A percentile compares a stretch with the other conserved stretches of the same genome.
Conservation (phyloP, 2,797 vertebrate genomes). For the Botia kubotai region DNA sequence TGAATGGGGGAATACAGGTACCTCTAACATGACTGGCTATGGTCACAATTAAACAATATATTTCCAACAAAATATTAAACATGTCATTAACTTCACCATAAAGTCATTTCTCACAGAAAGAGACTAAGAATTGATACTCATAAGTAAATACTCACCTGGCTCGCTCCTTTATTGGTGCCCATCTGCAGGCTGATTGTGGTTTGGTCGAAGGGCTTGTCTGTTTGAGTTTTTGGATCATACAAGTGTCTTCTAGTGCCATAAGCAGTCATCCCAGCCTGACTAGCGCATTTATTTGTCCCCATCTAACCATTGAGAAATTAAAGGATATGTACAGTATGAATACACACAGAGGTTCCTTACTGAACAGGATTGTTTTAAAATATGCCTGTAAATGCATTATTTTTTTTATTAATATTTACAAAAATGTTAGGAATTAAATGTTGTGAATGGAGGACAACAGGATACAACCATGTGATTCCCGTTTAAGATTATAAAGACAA, state of each 20-base stretch:
- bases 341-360: not conserved
- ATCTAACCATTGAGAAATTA: slow-evolving; percentile 71
- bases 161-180: slow-evolving; percentile 90
- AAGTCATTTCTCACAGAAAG: not conserved
- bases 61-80: too few relatives aligned
- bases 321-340: not conserved
- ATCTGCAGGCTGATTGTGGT: slow-evolving; percentile 89
- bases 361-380: not conserved
- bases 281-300: slow-evolving; percentile 91
- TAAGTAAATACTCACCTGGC: slow-evolving; percentile 75
- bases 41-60: too few relatives aligned
- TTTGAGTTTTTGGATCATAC: slow-evolving; percentile 88
- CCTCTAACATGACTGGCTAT: too few relatives aligned
- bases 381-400: too few relatives aligned
- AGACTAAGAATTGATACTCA: slow-evolving; percentile 47
- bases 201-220: slow-evolving; percentile 88
- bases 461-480: too few relatives aligned
- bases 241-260: slow-evolving; percentile 88
- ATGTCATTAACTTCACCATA: too few relatives aligned
- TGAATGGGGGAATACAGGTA: too few relatives aligned
- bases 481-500: too few relatives aligned
- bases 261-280: slow-evolving; percentile 90
- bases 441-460: too few relatives aligned
- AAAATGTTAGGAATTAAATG: too few relatives aligned
- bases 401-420: too few relatives aligned